Evolutionary conservation across 2,113 vertebrate species (phyloP), one percentile per base, ranked within the genome.

Genomic region (Aptenodytes patagonicus): DNA sequence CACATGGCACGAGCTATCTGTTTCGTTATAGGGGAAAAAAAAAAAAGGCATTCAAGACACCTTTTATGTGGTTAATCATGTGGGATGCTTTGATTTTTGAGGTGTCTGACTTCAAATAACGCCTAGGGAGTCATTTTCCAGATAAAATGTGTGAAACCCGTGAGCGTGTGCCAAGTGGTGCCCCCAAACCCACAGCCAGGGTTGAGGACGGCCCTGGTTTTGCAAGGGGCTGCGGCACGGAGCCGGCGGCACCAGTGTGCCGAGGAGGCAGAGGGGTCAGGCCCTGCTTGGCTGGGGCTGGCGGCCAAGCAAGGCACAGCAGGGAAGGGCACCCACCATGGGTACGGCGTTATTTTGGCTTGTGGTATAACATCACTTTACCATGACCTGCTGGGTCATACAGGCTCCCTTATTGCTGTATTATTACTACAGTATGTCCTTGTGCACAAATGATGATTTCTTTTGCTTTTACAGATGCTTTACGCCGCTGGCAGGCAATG

Each of bases 201-300:
- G 11, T 25, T 47, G 77, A 32, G 40, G 31, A 44, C 0, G 2
- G 58, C 24, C 22, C 42, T 17, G 1, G 10, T 17, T 34, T 11
- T 0, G 6, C 0, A 2, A 7, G 4, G 29, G 68, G 52, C 61
- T n/a, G 65, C 2, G 1, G n/a, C 6, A 1, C 2, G 2, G 36
- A n/a, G 29, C 21, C 1, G 9, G 49, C 4, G 10, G 25, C 87
- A 34, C 0, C 0, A 1, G 1, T 0, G 13, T 44, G 34, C 36
- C 1, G 2, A 49, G 77, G 12, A 19, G 6, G 10, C 0, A 2
- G 51, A 58, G 9, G 38, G 79, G 5, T 58, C 2, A 0, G 32
- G 13, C 11, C 60, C 61, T 7, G 9, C 49, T 49, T 7, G 2
- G 46, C 46, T 2, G 1, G 55, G 62, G 77, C 25, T 40, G 34